Conservation (phyloP, 2,797 vertebrate species). For the Gymnocypris eckloni region DNA sequence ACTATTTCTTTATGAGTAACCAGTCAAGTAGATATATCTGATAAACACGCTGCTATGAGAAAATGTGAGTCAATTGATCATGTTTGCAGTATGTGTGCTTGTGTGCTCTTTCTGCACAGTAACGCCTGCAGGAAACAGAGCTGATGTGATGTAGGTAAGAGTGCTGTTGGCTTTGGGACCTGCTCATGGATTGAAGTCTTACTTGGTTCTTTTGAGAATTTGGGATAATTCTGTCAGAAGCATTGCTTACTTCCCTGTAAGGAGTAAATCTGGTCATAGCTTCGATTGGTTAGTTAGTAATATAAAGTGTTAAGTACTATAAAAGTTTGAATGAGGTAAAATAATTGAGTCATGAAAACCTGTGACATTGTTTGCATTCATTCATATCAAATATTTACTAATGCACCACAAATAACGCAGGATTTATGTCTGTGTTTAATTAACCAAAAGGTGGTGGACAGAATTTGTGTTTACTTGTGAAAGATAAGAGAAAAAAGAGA, state of each 20-base stretch:
- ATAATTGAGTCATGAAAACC: neutral
- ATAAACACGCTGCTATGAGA: neutral
- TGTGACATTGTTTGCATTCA: neutral
- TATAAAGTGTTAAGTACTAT: neutral
- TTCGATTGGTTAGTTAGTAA: slow-evolving; percentile 12
- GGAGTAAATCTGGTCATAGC: neutral
- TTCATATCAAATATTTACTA: neutral
- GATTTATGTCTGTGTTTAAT: slow-evolving; percentile 12
- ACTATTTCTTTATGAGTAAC: neutral
- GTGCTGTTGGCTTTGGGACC: neutral
- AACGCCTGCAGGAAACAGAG: neutral
- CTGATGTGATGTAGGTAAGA: neutral
- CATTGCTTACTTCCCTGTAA: neutral
- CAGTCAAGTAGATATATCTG: neutral
- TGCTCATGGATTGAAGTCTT: neutral
- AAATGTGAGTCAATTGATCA: neutral
- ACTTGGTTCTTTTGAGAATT: neutral
- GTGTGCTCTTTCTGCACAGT: neutral
- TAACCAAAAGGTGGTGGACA: neutral
- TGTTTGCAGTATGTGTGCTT: neutral
- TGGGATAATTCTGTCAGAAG: neutral
- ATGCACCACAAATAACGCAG: neutral
- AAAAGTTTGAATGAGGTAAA: neutral
- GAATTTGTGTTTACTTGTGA: neutral
- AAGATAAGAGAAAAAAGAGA: neutral